Conservation (phyloP, 2,113 vertebrate species). For the Zosterops borbonicus region DNA sequence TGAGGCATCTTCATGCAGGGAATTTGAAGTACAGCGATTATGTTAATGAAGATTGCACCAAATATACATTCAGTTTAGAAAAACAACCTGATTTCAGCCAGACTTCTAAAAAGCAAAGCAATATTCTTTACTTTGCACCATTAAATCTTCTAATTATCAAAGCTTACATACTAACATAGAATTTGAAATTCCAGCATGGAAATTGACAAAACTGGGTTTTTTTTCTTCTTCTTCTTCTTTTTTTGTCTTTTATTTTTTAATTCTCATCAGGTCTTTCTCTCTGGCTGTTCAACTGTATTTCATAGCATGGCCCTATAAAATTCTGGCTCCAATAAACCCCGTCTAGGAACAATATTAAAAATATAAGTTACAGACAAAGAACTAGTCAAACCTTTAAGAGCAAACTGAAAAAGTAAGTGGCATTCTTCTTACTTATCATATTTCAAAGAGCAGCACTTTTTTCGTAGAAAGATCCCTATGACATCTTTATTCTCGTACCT, state of each 20-base stretch:
- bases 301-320: slow-evolving; percentile 56
- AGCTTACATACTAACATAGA: neutral
- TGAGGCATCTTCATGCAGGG: neutral
- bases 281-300: slow-evolving; percentile 48
- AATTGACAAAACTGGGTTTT: slow-evolving; percentile 11
- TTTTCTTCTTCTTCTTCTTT: too few species aligned
- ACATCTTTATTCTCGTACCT: slow-evolving; percentile 69
- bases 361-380: slow-evolving; percentile 65
- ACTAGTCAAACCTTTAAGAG: slow-evolving; percentile 68
- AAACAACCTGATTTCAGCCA: slow-evolving; percentile 18
- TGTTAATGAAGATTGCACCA: slow-evolving; percentile 22
- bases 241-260: neutral
- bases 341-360: slow-evolving; percentile 28
- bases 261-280: slow-evolving; percentile 19
- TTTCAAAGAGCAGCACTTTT: slow-evolving; percentile 75
- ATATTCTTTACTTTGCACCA: slow-evolving; percentile 17
- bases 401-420: slow-evolving; percentile 56
- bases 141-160: slow-evolving; percentile 24
- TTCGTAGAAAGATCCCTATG: slow-evolving; percentile 62
- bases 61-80: slow-evolving; percentile 31
- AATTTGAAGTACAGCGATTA: slow-evolving; percentile 20
- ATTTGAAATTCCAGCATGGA: slow-evolving; percentile 29
- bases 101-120: slow-evolving; percentile 49
- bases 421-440: slow-evolving; percentile 67
- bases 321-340: neutral